A percentile compares a stretch with the other conserved stretches of the same genome.
These are phyloP conservation scores for Anhinga anhinga DNA, from an alignment of 2,113 vertebrate species.

Conservation along the genomic window DNA sequence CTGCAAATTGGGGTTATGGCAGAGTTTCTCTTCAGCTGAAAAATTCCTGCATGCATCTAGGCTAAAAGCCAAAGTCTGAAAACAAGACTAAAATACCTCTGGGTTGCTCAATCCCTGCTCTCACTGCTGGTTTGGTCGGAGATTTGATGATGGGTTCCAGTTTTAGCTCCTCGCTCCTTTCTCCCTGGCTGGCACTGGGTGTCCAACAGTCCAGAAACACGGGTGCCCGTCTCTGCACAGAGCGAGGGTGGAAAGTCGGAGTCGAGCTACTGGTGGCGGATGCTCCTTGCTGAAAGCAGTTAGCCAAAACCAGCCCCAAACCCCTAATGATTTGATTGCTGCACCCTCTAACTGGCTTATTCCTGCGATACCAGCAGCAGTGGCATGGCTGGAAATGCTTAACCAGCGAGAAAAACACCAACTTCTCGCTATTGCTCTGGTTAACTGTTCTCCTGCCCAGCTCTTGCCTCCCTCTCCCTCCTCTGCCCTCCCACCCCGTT, in stretches of 20 bases:
- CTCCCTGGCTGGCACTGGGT: background rate
- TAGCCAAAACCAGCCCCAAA: background rate
- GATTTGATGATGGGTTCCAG: background rate
- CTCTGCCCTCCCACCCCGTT: background rate
- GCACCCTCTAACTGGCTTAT: background rate
- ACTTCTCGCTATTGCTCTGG: background rate
- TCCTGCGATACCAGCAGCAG: background rate
- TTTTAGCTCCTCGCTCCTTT: background rate
- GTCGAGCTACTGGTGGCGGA: rapidly evolving
- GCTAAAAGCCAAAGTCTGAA: background rate
- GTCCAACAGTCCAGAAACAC: background rate
- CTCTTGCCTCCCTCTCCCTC: background rate
- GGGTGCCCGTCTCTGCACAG: rapidly evolving
- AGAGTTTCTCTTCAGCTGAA: background rate
- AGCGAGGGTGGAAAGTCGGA: background rate
- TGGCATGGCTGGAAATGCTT: background rate
- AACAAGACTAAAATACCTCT: background rate
- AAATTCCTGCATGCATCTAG: background rate
- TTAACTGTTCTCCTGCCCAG: background rate
- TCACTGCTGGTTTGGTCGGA: background rate
- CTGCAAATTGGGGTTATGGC: rapidly evolving
- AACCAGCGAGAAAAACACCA: background rate
- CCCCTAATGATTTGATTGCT: background rate
- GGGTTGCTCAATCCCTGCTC: background rate
- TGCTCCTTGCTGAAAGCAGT: background rate